These are phyloP conservation scores for Cheirogaleus medius DNA, from an alignment of 2,113 vertebrate species.

Conservation along the genomic window DNA sequence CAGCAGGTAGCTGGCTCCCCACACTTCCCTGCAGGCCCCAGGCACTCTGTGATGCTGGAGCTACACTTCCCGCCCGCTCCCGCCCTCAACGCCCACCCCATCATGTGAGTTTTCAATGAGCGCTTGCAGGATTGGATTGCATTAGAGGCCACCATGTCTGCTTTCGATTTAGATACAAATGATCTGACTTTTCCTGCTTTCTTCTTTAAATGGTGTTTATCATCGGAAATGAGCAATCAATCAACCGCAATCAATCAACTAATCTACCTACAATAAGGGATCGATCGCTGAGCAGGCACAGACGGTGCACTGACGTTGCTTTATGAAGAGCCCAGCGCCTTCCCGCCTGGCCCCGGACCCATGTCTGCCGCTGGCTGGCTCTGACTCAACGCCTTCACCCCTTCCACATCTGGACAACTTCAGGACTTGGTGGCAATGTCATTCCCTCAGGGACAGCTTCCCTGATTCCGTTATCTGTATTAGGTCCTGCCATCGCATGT, in stretches of 20 bases:
- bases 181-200: neutral
- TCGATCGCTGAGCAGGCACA: neutral
- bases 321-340: neutral
- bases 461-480: neutral
- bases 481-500: neutral
- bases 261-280: neutral
- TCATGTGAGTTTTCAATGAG: neutral
- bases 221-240: neutral
- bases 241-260: no score
- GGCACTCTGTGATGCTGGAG: neutral
- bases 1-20: neutral
- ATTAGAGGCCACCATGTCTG: neutral
- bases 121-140: neutral
- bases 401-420: neutral
- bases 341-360: neutral
- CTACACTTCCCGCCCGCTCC: no score
- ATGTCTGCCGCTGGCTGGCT: neutral
- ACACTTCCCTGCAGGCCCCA: neutral
- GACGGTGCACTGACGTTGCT: neutral
- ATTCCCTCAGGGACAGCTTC: neutral
- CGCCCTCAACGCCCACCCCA: accelerated
- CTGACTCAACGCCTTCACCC: neutral
- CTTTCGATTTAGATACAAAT: neutral
- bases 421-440: neutral
- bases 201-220: neutral